Percentiles rank a stretch among this genome's conserved stretches.
Conservation (phyloP, 2,113 vertebrate species). For the Dinomys branickii region DNA sequence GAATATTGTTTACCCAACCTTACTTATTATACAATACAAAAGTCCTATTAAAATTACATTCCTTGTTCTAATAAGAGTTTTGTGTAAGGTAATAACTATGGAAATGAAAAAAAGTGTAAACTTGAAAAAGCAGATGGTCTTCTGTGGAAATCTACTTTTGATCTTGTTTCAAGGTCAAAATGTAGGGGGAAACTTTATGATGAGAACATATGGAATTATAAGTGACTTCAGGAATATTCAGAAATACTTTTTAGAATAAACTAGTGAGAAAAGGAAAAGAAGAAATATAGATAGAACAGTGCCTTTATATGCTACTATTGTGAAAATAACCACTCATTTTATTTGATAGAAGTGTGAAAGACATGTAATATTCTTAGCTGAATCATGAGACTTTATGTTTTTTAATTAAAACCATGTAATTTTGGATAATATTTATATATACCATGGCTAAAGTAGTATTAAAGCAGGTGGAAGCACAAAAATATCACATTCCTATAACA, state of each 20-base stretch:
- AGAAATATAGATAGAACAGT: background rate
- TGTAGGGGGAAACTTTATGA: background rate
- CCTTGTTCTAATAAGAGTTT: slow-evolving; percentile 42
- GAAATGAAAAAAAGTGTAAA: slow-evolving; percentile 43
- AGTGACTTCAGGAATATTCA: background rate
- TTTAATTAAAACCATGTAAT: background rate
- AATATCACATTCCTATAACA: background rate
- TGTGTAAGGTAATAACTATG: background rate
- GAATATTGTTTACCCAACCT: background rate
- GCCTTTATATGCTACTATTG: background rate
- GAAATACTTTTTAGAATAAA: slow-evolving; percentile 41
- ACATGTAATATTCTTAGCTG: background rate
- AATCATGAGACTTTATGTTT: background rate
- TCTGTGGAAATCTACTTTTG: background rate
- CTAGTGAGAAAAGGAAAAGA: background rate
- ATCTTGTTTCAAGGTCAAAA: background rate
- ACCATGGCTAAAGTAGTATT: background rate
- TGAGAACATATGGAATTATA: background rate
- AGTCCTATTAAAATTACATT: background rate
- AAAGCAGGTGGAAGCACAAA: slow-evolving; percentile 9
- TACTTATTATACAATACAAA: background rate
- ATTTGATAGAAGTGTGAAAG: background rate
- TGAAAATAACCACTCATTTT: background rate
- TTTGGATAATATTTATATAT: slow-evolving; percentile 29
- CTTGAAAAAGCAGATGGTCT: background rate